A percentile compares a stretch with the other conserved stretches of the same genome.
Evolutionary conservation across 2,888 invertebrate species (phyloP).

Genomic region (Kryphioiulus occultus): DNA sequence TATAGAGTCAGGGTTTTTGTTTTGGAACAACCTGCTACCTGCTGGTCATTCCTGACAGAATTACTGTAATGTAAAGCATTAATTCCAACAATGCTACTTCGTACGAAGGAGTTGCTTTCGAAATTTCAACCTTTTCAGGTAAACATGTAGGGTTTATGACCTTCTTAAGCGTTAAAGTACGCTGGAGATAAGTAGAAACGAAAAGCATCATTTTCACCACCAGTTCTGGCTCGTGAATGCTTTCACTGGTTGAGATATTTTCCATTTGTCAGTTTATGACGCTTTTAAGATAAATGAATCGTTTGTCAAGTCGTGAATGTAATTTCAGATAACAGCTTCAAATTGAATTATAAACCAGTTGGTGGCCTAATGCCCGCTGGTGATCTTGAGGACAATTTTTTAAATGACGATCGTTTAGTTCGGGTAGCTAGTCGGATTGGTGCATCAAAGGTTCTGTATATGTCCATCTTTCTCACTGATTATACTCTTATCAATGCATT

Average conservation of each 20-base stretch:
- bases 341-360: constrained; percentile 13
- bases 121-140: neutral
- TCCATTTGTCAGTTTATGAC: neutral
- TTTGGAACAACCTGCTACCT: neutral
- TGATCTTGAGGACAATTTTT: neutral
- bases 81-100: neutral
- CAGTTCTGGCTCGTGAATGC: neutral
- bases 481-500: too few species aligned
- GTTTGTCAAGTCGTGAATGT: neutral
- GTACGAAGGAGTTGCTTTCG: neutral
- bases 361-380: neutral
- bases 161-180: neutral
- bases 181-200: neutral
- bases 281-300: constrained; percentile 30
- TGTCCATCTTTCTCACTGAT: too few species aligned
- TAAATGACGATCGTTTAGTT: neutral
- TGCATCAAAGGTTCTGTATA: too few species aligned
- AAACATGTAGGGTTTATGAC: neutral
- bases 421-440: neutral
- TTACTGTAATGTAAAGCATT: too few species aligned
- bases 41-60: neutral
- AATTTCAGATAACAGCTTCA: neutral
- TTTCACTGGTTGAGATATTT: neutral
- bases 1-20: neutral
- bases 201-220: neutral